Base-by-base conservation (phyloP, 2,888 invertebrate species). In the Sclerodermus sp. region DNA sequence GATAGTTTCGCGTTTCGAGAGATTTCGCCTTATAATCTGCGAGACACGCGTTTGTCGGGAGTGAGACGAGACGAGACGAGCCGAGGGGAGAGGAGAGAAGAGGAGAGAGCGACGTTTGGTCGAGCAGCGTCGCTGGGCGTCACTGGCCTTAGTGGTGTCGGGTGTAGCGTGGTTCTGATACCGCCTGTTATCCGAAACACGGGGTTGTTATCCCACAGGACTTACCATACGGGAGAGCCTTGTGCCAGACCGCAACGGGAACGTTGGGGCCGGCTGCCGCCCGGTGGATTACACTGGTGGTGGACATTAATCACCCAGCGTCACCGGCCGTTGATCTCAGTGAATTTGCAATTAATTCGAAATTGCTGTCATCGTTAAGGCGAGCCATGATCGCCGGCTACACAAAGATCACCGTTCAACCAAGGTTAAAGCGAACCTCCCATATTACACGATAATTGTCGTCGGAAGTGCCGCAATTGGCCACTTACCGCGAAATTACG, bases 141-240 rank as follows among this genome's bases (percentile, higher is more conserved):
- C 51, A 58, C 54, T 56, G 56, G 57, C 53, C 60, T 62, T 57
- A 57, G 52, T 42, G 68, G 70, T 64, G 69, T 71, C 70, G 68
- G 64, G 67, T 69, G 60, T 66, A 67, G 65, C 64, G 55, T 61
- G 51, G 63, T 12, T 57, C 70, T 71, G 74, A 76, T 74, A 76
- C 73, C 71, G 75, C 67, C 71, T 70, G 76, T 75, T 76, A 75
- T 75, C 73, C 74, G 76, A 74, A 76, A 73, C 76, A 71, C 72
- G 70, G 68, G 70, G 71, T 23, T 70, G 75, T 73, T 76, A 75
- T 75, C 76, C 76, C 74, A 71, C 73, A 74, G 74, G 72, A 75
- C 73, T 75, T 74, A 74, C 71, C 70, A 68, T 64, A 64, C 64
- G 62, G 58, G 64, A 64, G 67, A 60, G 58, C 53, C 40, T 44